Evolutionary conservation across 2,888 invertebrate genomes (phyloP), one percentile per base, ranked within the genome.

Genomic region (Urechis unicinctus): DNA sequence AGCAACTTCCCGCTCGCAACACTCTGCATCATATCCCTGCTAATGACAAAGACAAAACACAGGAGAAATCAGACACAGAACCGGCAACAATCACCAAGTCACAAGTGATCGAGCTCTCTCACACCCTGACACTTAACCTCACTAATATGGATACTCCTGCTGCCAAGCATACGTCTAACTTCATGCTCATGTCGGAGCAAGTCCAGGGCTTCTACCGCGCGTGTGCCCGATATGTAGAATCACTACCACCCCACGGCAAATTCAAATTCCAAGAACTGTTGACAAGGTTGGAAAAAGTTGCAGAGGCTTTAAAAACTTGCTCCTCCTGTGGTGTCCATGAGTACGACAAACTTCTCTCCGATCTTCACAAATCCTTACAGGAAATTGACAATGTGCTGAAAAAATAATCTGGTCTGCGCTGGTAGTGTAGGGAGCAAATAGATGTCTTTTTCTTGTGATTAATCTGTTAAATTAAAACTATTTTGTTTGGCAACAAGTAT

Each of bases 141-240:
- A 71, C 73, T 26, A 66, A 64, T 21, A 62, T 75, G 53, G 68
- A 68, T 22, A 58, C 64, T 2, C 62, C 70, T 1, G 5, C 6
- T 6, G 70, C 66, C 58, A 74, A 74, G 61, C 68, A 72, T 41
- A 73, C 74, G 56, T 71, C 86, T n/a, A 86, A 86, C 62, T 88
- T 89, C 85, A 80, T 89, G 56, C 87, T 88, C 67, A 79, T 89
- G 28, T 88, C 88, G 17, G 89, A 89, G 70, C 88, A 88, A 74
- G 84, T 81, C 72, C 88, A 89, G 66, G 83, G 88, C 63, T 83
- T 94, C 68, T 88, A 91, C 45, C 41, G 42, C 6, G 31, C 53
- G 17, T 93, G 92, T 79, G 84, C 86, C 68, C 86, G 86, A 65
- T 90, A 89, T 70, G 88, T 89, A 21, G 93, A 93, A 66, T 83